Conservation (phyloP, 92 coral and sea anemone species). For the Paragorgia papillata region DNA sequence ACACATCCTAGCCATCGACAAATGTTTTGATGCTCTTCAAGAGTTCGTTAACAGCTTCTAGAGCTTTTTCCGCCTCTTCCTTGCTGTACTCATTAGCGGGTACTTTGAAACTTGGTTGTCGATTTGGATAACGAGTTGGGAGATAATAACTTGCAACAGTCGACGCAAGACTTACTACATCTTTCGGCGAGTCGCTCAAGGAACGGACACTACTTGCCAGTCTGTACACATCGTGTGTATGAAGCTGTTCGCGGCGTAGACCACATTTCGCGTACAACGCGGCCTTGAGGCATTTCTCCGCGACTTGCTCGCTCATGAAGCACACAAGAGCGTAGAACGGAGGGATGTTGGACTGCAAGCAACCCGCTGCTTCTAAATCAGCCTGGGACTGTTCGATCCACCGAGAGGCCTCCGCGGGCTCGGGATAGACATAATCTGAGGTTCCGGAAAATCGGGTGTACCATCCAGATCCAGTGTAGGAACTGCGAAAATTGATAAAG, state of each 20-base stretch:
- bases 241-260: slow-evolving; percentile 82
- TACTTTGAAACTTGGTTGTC: slow-evolving; percentile 72
- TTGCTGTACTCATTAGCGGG: slow-evolving; percentile 79
- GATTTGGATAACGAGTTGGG: slow-evolving; percentile 92
- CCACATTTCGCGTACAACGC: slow-evolving; percentile 93
- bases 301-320: slow-evolving; percentile 89
- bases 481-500: slow-evolving; percentile 63
- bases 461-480: not conserved
- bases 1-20: slow-evolving; percentile 11
- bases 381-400: slow-evolving; percentile 92
- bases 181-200: slow-evolving; percentile 79
- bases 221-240: slow-evolving; percentile 88
- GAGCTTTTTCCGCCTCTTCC: slow-evolving; percentile 83
- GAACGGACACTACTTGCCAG: slow-evolving; percentile 84
- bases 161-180: slow-evolving; percentile 77
- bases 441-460: slow-evolving; percentile 44
- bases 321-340: slow-evolving; percentile 80
- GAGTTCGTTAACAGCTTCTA: slow-evolving; percentile 67
- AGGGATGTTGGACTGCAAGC: slow-evolving; percentile 52
- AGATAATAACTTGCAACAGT: slow-evolving; percentile 82
- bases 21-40: slow-evolving; percentile 68
- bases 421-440: slow-evolving; percentile 60
- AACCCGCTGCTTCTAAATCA: slow-evolving; percentile 78
- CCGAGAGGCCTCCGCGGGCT: slow-evolving; percentile 84
- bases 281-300: slow-evolving; percentile 85